Evolutionary conservation across 1,140 invertebrate species (phyloP), one percentile per base, ranked within the genome.

Genomic region (Drepana arcuata): DNA sequence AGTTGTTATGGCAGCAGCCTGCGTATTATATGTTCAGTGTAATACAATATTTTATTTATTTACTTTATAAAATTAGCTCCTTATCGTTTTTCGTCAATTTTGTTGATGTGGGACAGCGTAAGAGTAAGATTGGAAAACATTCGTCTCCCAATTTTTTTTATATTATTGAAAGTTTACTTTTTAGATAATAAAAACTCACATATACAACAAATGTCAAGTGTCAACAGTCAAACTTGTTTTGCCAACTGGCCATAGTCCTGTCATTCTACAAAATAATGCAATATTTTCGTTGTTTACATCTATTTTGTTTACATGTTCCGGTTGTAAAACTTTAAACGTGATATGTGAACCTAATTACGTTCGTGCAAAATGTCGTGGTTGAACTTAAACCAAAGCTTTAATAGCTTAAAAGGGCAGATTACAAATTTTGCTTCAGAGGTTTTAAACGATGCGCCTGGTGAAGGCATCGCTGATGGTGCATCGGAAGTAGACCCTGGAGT

Each of bases 371-470:
- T 92, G 90, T 89, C 90, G 78, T 92, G 91, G 91, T 85, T 93
- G 41, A 91, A 91, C 60, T 86, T 90, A 31, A 88, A 90, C 57
- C 88, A 90, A 51, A 91, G 90, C 75, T 85, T 92, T 41, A 90
- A 85, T 65, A 88, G 83, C 84, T 78, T 92, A 48, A 92, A 91
- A 69, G 91, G 90, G 55, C 91, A 92, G 75, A 87, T 93, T 44
- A 88, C 88, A 7, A 92, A 85, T 75, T 89, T 92, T 57, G 91
- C 91, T 41, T 90, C 89, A 55, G 91, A 91, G 71, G 90, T 90
- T 27, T 77, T 91, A 45, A 86, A 88, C 29, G 89, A 90, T 23
- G 75, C 80, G 36, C 77, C 84, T 44, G 81, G 85, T 21, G 83
- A 87, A 12, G 85, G 87, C 62, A 73, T 71, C 49, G 88, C 83